These are phyloP conservation scores for Tyrannus savana DNA, from an alignment of 2,113 vertebrate genomes.

Conservation along the genomic window DNA sequence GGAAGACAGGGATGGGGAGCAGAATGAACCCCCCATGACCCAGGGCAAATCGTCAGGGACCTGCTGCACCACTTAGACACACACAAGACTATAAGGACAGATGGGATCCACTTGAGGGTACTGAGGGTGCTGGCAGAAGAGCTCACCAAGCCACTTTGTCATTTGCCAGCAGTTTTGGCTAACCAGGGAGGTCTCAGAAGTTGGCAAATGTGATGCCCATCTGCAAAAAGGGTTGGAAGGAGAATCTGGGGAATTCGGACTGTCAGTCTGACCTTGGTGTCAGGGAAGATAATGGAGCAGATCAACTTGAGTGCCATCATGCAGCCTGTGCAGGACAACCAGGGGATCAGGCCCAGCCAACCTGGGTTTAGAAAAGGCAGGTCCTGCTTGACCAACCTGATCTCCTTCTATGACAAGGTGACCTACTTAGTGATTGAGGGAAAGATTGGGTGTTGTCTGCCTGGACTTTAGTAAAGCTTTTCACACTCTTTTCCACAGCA, in stretches of 20 bases:
- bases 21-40: background rate
- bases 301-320: background rate
- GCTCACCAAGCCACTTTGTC: background rate
- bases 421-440: background rate
- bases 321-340: background rate
- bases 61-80: background rate
- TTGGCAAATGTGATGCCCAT: background rate
- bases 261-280: background rate
- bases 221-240: background rate
- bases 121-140: background rate
- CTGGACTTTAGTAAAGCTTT: background rate
- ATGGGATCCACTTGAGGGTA: no score
- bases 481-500: background rate
- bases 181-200: background rate
- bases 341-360: background rate
- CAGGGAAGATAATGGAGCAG: fast-evolving
- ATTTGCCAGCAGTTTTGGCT: background rate
- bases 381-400: background rate
- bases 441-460: background rate
- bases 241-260: background rate
- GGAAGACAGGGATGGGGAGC: background rate
- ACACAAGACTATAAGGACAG: background rate
- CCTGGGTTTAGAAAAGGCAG: background rate
- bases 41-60: background rate
- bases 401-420: background rate